Conservation (phyloP, 2,113 vertebrate species). For the Prochilodus magdalenae region DNA sequence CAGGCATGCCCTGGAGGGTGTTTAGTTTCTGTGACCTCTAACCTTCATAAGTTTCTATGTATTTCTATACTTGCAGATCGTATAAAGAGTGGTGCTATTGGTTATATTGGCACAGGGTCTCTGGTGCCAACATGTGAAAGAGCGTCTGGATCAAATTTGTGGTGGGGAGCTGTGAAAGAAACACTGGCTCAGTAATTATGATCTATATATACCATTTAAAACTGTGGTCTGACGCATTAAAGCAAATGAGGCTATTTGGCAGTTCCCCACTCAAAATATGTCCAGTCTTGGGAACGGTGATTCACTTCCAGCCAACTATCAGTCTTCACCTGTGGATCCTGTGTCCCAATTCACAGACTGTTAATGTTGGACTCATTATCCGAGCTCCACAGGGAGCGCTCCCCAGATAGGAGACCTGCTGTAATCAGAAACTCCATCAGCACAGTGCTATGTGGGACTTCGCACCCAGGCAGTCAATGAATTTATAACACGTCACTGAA, state of each 20-base stretch:
- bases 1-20: no score
- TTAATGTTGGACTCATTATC: slow-evolving; percentile 13
- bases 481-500: not conserved
- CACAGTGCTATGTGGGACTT: not conserved
- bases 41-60: no score
- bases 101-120: not conserved
- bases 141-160: slow-evolving; percentile 27
- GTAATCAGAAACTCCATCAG: not conserved
- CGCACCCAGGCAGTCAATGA: not conserved
- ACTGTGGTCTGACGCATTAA: slow-evolving; percentile 65
- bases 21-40: no score
- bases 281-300: not conserved
- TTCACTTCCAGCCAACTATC: not conserved
- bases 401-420: not conserved
- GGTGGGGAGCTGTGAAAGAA: slow-evolving; percentile 20
- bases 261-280: slow-evolving; percentile 30
- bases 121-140: not conserved
- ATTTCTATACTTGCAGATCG: not conserved
- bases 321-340: not conserved
- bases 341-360: not conserved
- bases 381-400: not conserved
- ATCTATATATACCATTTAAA: slow-evolving; percentile 66
- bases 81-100: not conserved
- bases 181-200: slow-evolving; percentile 69
- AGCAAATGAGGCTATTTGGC: slow-evolving; percentile 65